Conservation (phyloP, 2,113 vertebrate genomes). For the Nicator chloris region DNA sequence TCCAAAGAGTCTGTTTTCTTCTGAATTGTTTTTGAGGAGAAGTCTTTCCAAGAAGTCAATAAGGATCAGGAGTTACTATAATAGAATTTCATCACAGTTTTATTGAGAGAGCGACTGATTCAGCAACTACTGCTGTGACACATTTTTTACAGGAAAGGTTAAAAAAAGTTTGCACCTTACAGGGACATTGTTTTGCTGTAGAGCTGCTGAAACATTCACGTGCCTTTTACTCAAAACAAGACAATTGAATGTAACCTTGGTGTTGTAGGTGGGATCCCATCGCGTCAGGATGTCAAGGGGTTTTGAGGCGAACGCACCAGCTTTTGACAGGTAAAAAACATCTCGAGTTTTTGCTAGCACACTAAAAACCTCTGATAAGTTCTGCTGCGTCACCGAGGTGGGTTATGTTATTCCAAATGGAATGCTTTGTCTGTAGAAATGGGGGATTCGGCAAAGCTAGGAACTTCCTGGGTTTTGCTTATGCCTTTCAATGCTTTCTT, state of each 20-base stretch:
- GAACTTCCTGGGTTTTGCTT: not conserved
- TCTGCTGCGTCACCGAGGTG: not conserved
- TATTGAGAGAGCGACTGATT: not conserved
- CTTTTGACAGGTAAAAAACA: constrained; percentile 91
- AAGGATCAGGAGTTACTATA: not conserved
- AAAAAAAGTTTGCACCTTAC: not conserved
- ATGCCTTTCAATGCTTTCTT: not conserved
- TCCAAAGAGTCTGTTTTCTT: not conserved
- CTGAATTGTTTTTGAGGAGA: not conserved
- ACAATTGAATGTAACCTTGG: not conserved
- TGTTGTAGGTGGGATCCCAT: constrained; percentile 92
- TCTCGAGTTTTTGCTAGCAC: not conserved
- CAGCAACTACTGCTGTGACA: not conserved
- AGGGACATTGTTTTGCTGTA: not conserved
- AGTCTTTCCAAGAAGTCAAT: not conserved
- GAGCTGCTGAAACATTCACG: not conserved
- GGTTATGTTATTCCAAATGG: not conserved
- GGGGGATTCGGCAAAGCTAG: not conserved
- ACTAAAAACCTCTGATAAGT: not conserved
- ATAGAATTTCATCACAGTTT: not conserved
- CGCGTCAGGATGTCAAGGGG: constrained; percentile 97
- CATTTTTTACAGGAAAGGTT: not conserved
- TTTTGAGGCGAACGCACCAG: constrained; percentile 96
- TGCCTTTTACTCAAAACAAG: not conserved
- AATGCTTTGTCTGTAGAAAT: not conserved